Evolutionary conservation across 2,113 vertebrate species (phyloP), one percentile per base, ranked within the genome.

Genomic region (Oxyura jamaicensis): DNA sequence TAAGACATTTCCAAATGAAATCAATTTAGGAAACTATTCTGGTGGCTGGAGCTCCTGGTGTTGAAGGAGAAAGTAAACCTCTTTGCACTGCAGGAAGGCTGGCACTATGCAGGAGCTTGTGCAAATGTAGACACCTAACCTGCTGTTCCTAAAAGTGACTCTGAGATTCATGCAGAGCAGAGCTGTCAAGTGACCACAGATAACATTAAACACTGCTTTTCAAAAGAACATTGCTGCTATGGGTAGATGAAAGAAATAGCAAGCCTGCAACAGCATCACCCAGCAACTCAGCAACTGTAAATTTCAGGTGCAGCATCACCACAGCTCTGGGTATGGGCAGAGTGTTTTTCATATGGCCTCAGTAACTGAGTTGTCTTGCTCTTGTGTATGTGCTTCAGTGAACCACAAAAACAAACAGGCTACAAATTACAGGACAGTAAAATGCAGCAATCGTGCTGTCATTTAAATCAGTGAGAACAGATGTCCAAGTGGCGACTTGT

Each of bases 81-180:
- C 65, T 92, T 77, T 59, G 46, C 13, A 36, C 46, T 67, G 46
- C 42, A 22, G 6, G 4, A 86, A 82, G 68, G 68, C 56, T 63
- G 66, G 41, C 29, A 88, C 31, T 48, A 44, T 16, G 28, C 58
- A 53, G 44, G 66, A 53, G 76, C 48, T 66, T 94, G n/a, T 42
- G 71, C 28, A 90, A 84, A 86, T 69, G 44, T 11, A 56, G 77
- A 53, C 23, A 76, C 46, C 89, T 88, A 91, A 91, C 44, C 62
- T 62, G 53, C 82, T 91, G 42, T 58, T 96, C 52, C 71, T 84
- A 79, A 86, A 93, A 89, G 14, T 55, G 52, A 73, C n/a, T 79
- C 33, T 0, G 2, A 62, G 39, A 91, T 63, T 91, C 68, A 59
- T 11, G 39, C 56, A 91, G 65, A 93, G 80, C 28, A 92, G 46